Evolutionary conservation across 30 jellyfish, hydroid and myxozoan species (phyloP), one percentile per base, ranked within the genome.

Genomic region (Catostylus mosaicus): DNA sequence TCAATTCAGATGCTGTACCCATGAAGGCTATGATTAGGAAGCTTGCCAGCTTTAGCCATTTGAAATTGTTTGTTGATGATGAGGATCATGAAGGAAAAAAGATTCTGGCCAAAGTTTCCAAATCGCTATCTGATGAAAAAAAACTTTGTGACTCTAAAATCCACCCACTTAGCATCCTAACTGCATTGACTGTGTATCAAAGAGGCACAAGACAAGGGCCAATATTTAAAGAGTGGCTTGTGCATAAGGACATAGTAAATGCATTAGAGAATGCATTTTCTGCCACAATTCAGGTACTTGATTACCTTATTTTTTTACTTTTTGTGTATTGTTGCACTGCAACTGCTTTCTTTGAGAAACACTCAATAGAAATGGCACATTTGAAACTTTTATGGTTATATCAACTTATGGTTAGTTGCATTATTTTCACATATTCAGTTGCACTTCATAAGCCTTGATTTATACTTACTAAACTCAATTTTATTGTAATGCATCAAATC

Each of bases 11-110:
- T n/a, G 67, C 59, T n/a, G 74, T 85, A 80, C 95, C 95, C 16
- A 35, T 61, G 85, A 85, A 59, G n/a, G 95, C 95, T 24, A 20
- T 85, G 83, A 37, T 85, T 20, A 50, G 95, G 43, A 85, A 85
- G 45, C 78, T 85, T 52, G 95, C 89, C 30, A 85, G 67, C 19
- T 60, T 85, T 84, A 45, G 76, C n/a, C 47, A 89, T 24, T 16
- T 57, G 63, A 88, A 85, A 2, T 22, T 85, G 64, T 85, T 85
- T 61, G 75, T 85, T 61, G 75, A 73, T 2, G 78, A 85, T 48
- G 37, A 31, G 24, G 77, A 47, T 11, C 86, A 75, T 33, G 19
- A 5, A 3, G 86, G 83, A 12, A 29, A 33, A 20, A 76, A 43
- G 51, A 54, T 54, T n/a, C 46, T 63, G 24, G 5, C 1, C 1